Conservation (phyloP, 2,797 vertebrate species). For the Smutsia temminckii region DNA sequence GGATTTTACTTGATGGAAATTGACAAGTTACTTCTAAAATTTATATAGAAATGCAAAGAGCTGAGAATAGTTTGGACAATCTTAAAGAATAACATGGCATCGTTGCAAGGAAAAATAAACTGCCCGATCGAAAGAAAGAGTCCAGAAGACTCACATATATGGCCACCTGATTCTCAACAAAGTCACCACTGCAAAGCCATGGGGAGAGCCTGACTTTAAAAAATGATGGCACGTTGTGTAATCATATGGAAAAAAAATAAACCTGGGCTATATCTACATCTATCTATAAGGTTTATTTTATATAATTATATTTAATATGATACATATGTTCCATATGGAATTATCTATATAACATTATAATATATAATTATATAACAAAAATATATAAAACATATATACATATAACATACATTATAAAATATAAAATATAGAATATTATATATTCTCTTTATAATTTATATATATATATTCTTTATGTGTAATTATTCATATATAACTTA, state of each 20-base stretch:
- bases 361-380: no score
- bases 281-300: neutral
- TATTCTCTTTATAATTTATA: neutral
- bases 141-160: neutral
- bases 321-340: neutral
- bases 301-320: neutral
- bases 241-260: neutral
- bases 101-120: neutral
- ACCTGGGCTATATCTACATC: neutral
- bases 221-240: neutral
- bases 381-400: no score
- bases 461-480: neutral
- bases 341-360: no score
- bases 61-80: neutral
- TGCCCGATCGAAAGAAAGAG: neutral
- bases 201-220: neutral
- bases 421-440: neutral
- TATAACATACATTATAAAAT: no score
- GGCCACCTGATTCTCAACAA: neutral
- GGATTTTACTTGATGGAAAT: neutral
- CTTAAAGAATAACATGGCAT: neutral
- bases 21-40: neutral
- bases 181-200: neutral
- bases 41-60: neutral
- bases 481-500: neutral